Evolutionary conservation across 2,797 vertebrate species (phyloP), one percentile per base, ranked within the genome.

Genomic region (Danio aesculapii): DNA sequence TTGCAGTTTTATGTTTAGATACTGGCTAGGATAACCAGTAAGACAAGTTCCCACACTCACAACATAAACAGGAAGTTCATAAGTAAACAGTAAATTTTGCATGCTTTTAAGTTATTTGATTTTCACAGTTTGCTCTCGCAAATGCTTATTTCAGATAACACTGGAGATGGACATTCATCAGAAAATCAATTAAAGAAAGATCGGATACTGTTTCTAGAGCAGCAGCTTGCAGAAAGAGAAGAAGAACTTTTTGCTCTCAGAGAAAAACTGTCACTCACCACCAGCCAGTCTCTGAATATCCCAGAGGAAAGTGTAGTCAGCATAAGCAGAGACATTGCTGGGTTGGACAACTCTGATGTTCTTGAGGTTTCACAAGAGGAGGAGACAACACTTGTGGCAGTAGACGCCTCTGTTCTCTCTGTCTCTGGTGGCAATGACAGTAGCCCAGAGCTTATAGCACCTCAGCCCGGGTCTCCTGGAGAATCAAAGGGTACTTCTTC

Each of bases 401-500:
- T 88, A 47, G 92, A 94, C 69, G 87, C 90, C 9, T 92, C 92
- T 0, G 81, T 91, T n/a, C 57, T 94, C 30, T 94, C 90, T 5
- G 75, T 88, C 6, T 88, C 91, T 73, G 90, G 84, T 67, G 91
- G 88, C 75, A 92, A 86, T 8, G 92, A 91, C 74, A 93, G 92
- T 55, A 93, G 91, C 76, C 91, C 93, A 11, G 94, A 95, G 81
- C 89, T 93, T 19, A 89, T 92, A 10, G 90, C 84, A 63, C 84
- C 90, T 61, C 94, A 93, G 69, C 89, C 91, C 0, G 94, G 92
- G 74, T 95, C 93, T 44, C 91, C 93, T 6, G 94, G 88, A 68
- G 94, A 93, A 72, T 94, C 92, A 67, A 95, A 94, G 85, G 93
- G 87, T 49, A 88, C 92, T 1, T 94, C 94, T 0, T 95, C 94